A percentile compares a stretch with the other conserved stretches of the same genome.
These are phyloP conservation scores for Colossoma macropomum DNA, from an alignment of 2,113 vertebrate species.

Conservation along the genomic window DNA sequence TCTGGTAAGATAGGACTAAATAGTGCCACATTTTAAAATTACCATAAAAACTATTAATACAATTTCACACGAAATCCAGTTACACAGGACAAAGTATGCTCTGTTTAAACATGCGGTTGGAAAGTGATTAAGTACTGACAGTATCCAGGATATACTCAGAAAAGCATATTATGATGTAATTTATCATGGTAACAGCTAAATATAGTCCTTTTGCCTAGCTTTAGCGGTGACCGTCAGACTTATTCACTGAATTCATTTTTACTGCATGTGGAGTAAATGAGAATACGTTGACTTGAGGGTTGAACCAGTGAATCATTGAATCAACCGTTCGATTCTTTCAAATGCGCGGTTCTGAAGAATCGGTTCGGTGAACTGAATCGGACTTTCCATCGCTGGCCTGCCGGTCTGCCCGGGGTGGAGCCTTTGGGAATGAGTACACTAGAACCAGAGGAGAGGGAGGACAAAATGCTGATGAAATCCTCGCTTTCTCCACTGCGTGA, in stretches of 20 bases:
- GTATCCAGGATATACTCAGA: too few species aligned
- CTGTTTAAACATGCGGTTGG: too few species aligned
- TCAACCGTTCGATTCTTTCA: not conserved
- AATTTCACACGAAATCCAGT: too few species aligned
- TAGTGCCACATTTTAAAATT: too few species aligned
- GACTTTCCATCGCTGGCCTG: not conserved
- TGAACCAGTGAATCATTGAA: not conserved
- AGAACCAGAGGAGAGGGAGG: not conserved
- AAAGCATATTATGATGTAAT: too few species aligned
- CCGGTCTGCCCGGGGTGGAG: constrained; percentile 49
- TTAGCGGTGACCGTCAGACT: too few species aligned
- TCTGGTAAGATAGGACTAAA: too few species aligned
- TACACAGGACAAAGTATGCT: too few species aligned
- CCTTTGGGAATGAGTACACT: constrained; percentile 26
- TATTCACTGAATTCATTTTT: not conserved
- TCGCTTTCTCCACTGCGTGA: not conserved
- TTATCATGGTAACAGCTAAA: too few species aligned
- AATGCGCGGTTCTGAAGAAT: not conserved
- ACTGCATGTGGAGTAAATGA: not conserved
- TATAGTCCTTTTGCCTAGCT: too few species aligned
- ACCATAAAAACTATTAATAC: too few species aligned
- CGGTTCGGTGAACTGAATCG: not conserved
- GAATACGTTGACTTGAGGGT: not conserved
- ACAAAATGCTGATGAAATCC: constrained; percentile 7
- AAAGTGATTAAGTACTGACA: too few species aligned